Base-by-base conservation (phyloP, 1,140 invertebrate species). In the Drosophila nikananu region DNA sequence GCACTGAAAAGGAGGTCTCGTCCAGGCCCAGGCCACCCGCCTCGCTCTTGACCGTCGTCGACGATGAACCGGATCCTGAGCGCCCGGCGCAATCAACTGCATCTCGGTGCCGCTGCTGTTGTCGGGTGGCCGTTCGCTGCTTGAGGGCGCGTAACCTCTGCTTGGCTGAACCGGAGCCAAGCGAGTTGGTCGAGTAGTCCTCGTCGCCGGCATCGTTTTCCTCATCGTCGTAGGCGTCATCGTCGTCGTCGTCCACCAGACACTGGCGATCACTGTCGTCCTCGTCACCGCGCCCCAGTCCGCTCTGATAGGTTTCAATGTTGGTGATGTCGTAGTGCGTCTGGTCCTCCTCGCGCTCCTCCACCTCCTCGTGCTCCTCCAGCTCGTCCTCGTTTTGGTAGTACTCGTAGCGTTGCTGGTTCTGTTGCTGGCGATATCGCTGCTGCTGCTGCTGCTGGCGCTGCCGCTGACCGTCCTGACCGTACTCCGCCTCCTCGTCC, bases 1-100 rank as follows among this genome's bases (percentile, higher is more conserved):
- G 92, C 66, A 93, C 92, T 52, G 92, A 93, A 58, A 92, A 93
- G 48, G 91, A 92, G n/a, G 91, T 92, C 42, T 93, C 92, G 48
- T 93, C 90, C 54, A 84, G 87, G 54, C 71, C 79, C 42, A 77
- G 44, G 9, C 75, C 46, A 1, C 61, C 51, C 17, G 77, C 81
- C 21, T 92, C 92, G 55, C 90, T 93, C 30, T 92, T 92, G 17
- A 92, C 82, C 39, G 92, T 93, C 15, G 81, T 80, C 19, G 92
- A 92, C 15, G 92, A 93, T 5, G 89, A 84, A 5, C 86, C 83
- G 17, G 86, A 91, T 2, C 51, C 79, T 0, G 77, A 86, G 35
- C 81, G 65, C 15, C 72, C 82, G 17, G 73, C 86, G 59, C 87
- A 81, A 60, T 91, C 87, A 13, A 91, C 80, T 1, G 83, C 87